Evolutionary conservation across 2,797 vertebrate species (phyloP).

Genomic region (Chaetodon trifasciatus): DNA sequence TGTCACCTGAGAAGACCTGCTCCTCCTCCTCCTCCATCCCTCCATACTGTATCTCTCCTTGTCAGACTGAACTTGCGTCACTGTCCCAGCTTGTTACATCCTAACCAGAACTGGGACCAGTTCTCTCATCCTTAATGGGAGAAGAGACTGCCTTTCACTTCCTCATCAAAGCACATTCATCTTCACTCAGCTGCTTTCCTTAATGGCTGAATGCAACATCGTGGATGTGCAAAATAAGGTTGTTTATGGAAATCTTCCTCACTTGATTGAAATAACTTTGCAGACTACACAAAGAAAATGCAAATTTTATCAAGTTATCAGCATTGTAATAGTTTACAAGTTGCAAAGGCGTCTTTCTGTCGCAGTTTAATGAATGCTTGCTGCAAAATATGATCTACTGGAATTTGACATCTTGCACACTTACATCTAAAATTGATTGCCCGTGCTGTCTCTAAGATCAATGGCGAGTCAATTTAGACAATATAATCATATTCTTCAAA

Average conservation of each 20-base stretch:
- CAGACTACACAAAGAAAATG: background rate
- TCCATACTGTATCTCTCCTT: background rate
- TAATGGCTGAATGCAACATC: background rate
- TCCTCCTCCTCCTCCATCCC: background rate
- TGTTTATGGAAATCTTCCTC: background rate
- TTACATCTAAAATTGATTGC: background rate
- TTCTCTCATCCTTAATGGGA: background rate
- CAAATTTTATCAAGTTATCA: background rate
- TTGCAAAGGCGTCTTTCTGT: background rate
- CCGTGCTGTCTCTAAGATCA: background rate
- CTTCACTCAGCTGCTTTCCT: slow-evolving; percentile 21
- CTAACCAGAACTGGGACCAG: slow-evolving; percentile 9
- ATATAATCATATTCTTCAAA: background rate
- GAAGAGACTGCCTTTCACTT: background rate
- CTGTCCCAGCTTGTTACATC: slow-evolving; percentile 28
- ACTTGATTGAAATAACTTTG: background rate
- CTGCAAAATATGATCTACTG: background rate
- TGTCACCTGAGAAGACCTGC: background rate
- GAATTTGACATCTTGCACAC: background rate
- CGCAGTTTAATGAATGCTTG: background rate
- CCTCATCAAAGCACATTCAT: slow-evolving; percentile 31
- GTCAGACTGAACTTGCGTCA: slow-evolving; percentile 20
- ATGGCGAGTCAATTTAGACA: background rate
- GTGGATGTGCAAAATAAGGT: background rate
- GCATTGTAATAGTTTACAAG: background rate